Base-by-base conservation (phyloP, 2,888 invertebrate genomes). In the Mesoligia furuncula region DNA sequence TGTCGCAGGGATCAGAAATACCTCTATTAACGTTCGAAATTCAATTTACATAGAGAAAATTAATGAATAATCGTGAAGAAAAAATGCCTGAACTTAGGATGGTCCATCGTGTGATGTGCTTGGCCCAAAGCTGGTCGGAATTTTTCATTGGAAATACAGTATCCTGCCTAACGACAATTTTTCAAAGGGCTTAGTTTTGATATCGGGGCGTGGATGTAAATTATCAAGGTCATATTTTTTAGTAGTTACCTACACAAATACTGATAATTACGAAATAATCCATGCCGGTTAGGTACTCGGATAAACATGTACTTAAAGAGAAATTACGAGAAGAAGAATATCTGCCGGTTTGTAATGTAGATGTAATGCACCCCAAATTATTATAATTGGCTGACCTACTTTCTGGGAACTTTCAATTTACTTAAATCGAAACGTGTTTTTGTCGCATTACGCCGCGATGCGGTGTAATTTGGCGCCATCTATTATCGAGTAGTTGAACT, bases 391-490 rank as follows among this genome's bases (percentile, higher is more conserved):
- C 45, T 82, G 82, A 83, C 85, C 82, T 48, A 83, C 81, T 80
- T 84, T 64, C 36, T 0, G 2, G 31, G 1, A 84, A 68, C 9
- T 59, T 71, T 24, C 68, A 13, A 31, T 61, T 61, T 17, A 2
- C 36, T 2, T 76, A 42, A 72, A 81, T 69, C 20, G 81, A 65
- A 83, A 72, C 85, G 80, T 84, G 72, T 80, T 76, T 83, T 67
- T 84, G 81, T 75, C 82, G 82, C 82, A 82, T 11, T 80, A 84
- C 39, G 79, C 20, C 59, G 69, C 36, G 48, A 31, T 73, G 68
- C 72, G 15, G 39, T 54, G n/a, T 31, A 71, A 71, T 70, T 77
- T 59, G 77, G 31, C 85, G 83, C 82, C 85, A 83, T 85, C 85
- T 85, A 15, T 83, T 77, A 42, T 64, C 39, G 62, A 73, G 39